Conservation (phyloP, 2,888 invertebrate genomes). For the Hoplodrina blanda region DNA sequence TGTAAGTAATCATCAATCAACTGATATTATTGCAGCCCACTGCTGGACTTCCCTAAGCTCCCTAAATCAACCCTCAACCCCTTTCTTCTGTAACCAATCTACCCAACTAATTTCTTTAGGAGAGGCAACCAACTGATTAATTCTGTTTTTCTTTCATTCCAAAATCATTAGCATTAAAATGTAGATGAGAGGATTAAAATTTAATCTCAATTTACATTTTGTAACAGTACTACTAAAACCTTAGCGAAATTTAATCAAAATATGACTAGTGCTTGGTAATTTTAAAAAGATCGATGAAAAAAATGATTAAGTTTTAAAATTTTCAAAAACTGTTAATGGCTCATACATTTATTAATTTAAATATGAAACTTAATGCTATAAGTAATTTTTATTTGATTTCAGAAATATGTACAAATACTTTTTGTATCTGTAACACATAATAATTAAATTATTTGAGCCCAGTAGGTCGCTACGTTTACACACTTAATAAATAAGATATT, state of each 20-base stretch:
- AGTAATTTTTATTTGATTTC: no score
- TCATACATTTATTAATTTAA: no score
- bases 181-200: constrained; percentile 59
- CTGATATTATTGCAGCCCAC: constrained; percentile 10
- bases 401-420: no score
- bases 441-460: no score
- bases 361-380: no score
- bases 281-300: constrained; percentile 16
- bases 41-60: not conserved
- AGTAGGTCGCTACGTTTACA: no score
- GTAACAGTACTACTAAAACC: constrained; percentile 20
- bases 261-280: constrained; percentile 34
- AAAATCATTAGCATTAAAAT: constrained; percentile 58
- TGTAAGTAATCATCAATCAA: constrained; percentile 9
- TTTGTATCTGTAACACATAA: no score
- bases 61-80: not conserved
- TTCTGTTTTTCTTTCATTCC: constrained; percentile 57
- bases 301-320: not conserved
- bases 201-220: constrained; percentile 54
- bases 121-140: constrained; percentile 49
- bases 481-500: no score
- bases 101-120: constrained; percentile 27
- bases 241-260: constrained; percentile 34
- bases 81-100: constrained; percentile 1
- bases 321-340: not conserved